A percentile compares a stretch with the other conserved stretches of the same genome.
Conservation (phyloP, 1,140 invertebrate genomes). For the Acyrthosiphon pisum region DNA sequence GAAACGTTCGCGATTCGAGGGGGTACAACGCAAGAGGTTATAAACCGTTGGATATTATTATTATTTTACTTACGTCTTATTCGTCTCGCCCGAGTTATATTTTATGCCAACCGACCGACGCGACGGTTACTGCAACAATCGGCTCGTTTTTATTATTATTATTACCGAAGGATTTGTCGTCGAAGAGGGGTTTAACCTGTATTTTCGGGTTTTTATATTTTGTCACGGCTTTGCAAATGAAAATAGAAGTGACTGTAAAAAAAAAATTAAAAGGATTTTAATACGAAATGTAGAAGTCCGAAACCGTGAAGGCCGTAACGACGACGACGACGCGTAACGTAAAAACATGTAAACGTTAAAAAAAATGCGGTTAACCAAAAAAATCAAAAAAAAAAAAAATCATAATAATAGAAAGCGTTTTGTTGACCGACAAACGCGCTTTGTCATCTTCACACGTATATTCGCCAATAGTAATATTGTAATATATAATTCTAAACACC, state of each 20-base stretch:
- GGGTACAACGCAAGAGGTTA: not conserved
- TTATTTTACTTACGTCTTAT: not conserved
- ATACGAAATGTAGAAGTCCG: not conserved
- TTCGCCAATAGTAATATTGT: not conserved
- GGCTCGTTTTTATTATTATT: conserved; percentile 4
- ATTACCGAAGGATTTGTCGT: not conserved
- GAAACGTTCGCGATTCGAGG: not conserved
- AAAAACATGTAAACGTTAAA: conserved; percentile 3
- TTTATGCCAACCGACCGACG: not conserved
- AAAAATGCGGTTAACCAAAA: not conserved
- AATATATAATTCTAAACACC: not conserved
- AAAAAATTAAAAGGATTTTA: not conserved
- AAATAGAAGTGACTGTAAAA: not conserved
- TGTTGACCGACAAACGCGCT: not conserved
- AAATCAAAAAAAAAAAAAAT: not conserved
- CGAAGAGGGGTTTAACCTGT: not conserved
- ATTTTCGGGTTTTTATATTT: not conserved
- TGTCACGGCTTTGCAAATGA: not conserved
- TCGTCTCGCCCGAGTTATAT: not conserved
- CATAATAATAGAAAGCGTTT: not conserved
- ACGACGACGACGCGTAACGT: not conserved
- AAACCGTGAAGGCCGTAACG: not conserved
- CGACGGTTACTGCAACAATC: not conserved
- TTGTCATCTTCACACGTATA: not conserved
- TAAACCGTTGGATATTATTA: not conserved